Conservation (phyloP, 1,140 invertebrate species). For the Cardiocondyla obscurior region DNA sequence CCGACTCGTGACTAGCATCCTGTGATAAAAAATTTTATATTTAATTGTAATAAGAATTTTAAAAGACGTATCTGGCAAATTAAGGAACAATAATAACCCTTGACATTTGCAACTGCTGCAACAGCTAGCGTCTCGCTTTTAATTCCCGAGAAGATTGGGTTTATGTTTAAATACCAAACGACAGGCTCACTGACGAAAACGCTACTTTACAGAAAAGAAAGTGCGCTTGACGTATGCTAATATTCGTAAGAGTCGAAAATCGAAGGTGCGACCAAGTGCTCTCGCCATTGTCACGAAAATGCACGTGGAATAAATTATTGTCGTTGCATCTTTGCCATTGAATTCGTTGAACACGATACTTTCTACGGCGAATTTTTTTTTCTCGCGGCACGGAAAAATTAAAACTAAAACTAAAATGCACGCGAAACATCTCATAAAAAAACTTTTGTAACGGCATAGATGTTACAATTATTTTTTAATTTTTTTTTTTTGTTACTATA, state of each 20-base stretch:
- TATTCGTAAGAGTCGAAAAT: slow-evolving; percentile 33
- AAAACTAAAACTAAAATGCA: not conserved
- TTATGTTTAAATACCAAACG: slow-evolving; percentile 63
- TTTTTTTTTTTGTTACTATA: too few relatives aligned
- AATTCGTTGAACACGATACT: slow-evolving; percentile 11
- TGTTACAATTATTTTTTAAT: too few relatives aligned
- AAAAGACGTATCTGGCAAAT: slow-evolving; percentile 32
- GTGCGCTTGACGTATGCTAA: not conserved
- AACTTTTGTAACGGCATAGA: not conserved
- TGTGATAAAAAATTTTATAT: not conserved
- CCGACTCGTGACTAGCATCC: not conserved
- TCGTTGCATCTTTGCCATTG: not conserved
- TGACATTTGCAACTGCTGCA: slow-evolving; percentile 62
- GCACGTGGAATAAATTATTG: slow-evolving; percentile 42
- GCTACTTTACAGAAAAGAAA: slow-evolving; percentile 57
- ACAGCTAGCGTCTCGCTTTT: slow-evolving; percentile 58
- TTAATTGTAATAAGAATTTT: not conserved
- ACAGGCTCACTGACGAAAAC: slow-evolving; percentile 35
- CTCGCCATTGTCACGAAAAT: slow-evolving; percentile 23
- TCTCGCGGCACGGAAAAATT: not conserved
- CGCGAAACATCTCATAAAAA: not conserved
- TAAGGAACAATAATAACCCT: slow-evolving; percentile 64
- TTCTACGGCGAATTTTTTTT: slow-evolving; percentile 26
- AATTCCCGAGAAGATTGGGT: slow-evolving; percentile 54
- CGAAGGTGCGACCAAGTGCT: not conserved